Percentiles rank a stretch among this genome's conserved stretches.
Evolutionary conservation across 2,113 vertebrate genomes (phyloP).

Genomic region (Nansenia antarctica): DNA sequence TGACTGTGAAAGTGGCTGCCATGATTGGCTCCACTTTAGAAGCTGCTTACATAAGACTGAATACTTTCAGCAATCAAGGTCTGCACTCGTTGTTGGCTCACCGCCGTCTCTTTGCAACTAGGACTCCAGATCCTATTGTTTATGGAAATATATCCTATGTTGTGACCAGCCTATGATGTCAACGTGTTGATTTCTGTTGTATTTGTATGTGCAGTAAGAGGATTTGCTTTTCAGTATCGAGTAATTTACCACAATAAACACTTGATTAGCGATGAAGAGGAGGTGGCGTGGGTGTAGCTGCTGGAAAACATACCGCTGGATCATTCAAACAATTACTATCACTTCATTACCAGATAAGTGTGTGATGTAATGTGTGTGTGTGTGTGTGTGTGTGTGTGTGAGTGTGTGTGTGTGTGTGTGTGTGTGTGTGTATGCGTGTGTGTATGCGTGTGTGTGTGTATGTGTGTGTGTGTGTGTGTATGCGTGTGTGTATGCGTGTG

Average conservation of each 20-base stretch:
- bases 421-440: not conserved
- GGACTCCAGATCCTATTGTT: conserved; percentile 20
- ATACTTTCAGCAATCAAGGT: conserved; percentile 57
- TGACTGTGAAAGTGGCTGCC: conserved; percentile 40
- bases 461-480: not conserved
- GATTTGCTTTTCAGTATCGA: conserved; percentile 19
- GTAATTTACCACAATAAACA: conserved; percentile 54
- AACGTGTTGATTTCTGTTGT: conserved; percentile 32
- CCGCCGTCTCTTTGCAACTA: not conserved
- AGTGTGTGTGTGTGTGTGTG: not conserved
- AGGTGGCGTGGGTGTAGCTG: conserved; percentile 25
- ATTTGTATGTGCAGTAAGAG: not conserved
- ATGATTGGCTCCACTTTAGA: conserved; percentile 58
- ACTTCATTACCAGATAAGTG: conserved; percentile 12
- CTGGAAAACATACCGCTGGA: conserved; percentile 1
- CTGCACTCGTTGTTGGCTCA: conserved; percentile 30
- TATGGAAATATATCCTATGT: conserved; percentile 23
- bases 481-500: conserved; percentile 11
- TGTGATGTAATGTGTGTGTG: conserved; percentile 1
- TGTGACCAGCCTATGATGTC: conserved; percentile 17
- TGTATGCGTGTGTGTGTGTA: not conserved
- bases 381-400: conserved; percentile 1
- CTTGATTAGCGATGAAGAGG: conserved; percentile 37
- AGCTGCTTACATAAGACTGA: conserved; percentile 35
- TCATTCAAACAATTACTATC: conserved; percentile 35